Percentiles rank a stretch among this genome's conserved stretches.
Evolutionary conservation across 2,113 vertebrate genomes (phyloP).

Genomic region (Osmerus mordax): DNA sequence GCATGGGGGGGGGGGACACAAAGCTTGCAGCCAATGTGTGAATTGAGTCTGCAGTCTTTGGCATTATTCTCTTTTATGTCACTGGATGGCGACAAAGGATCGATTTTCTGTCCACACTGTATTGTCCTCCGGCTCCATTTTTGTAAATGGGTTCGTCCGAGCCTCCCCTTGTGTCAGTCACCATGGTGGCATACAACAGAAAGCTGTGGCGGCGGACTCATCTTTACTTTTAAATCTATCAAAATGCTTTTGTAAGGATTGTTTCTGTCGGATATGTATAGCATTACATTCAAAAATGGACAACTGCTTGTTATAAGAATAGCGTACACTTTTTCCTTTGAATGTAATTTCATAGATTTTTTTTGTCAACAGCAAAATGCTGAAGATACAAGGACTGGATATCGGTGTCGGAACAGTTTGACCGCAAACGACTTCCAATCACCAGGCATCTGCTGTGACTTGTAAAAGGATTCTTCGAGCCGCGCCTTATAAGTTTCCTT

Average conservation of each 20-base stretch:
- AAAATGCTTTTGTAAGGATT: conserved; percentile 27
- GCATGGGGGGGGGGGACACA: not conserved
- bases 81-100: conserved; percentile 47
- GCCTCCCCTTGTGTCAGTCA: conserved; percentile 66
- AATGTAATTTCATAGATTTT: conserved; percentile 45
- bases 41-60: not conserved
- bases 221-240: conserved; percentile 46
- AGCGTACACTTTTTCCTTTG: conserved; percentile 33
- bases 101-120: not conserved
- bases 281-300: conserved; percentile 42
- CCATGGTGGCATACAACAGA: conserved; percentile 76
- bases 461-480: not conserved
- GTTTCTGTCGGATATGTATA: conserved; percentile 2
- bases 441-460: not conserved
- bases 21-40: not conserved
- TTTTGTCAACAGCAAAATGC: conserved; percentile 60
- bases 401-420: conserved; percentile 33
- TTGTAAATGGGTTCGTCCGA: conserved; percentile 70
- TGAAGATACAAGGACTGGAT: conserved; percentile 57
- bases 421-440: conserved; percentile 1
- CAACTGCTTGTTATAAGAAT: conserved; percentile 32
- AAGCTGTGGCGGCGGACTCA: conserved; percentile 45
- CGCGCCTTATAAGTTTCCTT: conserved; percentile 19
- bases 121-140: conserved; percentile 15
- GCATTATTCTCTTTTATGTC: conserved; percentile 28